Conservation (phyloP, 2,797 vertebrate genomes). For the Periparus ater region DNA sequence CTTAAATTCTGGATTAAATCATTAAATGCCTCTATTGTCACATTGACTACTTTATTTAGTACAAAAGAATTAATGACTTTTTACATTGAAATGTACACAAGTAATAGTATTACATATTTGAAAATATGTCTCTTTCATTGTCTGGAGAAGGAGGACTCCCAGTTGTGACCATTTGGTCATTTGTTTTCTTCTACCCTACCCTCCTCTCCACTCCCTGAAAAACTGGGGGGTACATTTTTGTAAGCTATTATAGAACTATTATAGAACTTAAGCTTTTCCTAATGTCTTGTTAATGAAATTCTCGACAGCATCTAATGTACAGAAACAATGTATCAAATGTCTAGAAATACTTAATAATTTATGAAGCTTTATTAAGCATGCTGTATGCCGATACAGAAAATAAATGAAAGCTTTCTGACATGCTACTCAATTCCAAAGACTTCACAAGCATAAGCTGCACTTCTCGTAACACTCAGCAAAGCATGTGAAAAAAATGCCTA, state of each 20-base stretch:
- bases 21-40: not conserved
- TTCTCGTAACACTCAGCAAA: not conserved
- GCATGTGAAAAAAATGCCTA: not conserved
- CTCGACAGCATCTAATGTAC: fast-evolving
- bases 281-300: not conserved
- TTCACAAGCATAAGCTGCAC: not conserved
- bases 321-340: not conserved
- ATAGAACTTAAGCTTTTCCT: not conserved
- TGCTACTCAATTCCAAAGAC: not conserved
- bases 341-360: not conserved
- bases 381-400: not conserved
- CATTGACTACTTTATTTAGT: not conserved
- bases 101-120: not conserved
- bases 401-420: not conserved
- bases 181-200: not conserved
- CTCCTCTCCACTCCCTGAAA: fast-evolving
- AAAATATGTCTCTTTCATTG: not conserved
- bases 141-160: not conserved
- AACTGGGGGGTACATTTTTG: not conserved
- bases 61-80: not conserved
- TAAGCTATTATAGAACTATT: not conserved
- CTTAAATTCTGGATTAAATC: not conserved
- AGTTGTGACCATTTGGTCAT: not conserved
- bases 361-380: not conserved
- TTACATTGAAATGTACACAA: not conserved